phyloP scores from a whole-genome alignment of 2,113 vertebrate genomes.

The Tiliqua scincoides region DNA sequence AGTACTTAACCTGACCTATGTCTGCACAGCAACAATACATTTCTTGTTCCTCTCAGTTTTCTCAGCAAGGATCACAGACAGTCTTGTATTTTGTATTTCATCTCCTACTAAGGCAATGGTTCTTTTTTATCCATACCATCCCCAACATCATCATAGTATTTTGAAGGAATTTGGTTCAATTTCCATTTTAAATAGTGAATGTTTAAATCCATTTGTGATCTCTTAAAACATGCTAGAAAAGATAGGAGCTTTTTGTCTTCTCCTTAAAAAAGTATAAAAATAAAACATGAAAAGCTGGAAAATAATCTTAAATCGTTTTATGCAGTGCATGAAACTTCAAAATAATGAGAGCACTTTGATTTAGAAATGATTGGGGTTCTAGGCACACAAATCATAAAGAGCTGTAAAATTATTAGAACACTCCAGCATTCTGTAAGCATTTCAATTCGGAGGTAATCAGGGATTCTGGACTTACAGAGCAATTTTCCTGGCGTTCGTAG shows the following conservation, averaged over 20 bases:
- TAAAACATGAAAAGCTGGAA: conserved; percentile 59
- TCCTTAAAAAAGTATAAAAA: conserved; percentile 45
- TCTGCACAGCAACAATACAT: conserved; percentile 63
- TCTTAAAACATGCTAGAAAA: conserved; percentile 36
- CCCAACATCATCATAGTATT: conserved; percentile 37
- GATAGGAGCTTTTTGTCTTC: neutral
- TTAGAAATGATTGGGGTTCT: conserved; percentile 71
- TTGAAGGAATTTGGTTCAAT: conserved; percentile 61
- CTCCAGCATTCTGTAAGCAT: conserved; percentile 60
- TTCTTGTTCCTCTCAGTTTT: conserved; percentile 68
- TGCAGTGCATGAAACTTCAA: conserved; percentile 64
- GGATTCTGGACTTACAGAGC: conserved; percentile 69
- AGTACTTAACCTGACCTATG: conserved; percentile 63
- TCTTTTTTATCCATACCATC: neutral
- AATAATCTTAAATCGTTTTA: conserved; percentile 67
- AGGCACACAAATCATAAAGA: conserved; percentile 65
- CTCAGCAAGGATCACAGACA: conserved; percentile 66
- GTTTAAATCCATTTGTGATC: conserved; percentile 62
- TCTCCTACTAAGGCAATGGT: conserved; percentile 41
- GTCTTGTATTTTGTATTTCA: conserved; percentile 65
- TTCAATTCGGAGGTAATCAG: conserved; percentile 74
- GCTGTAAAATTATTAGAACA: conserved; percentile 69
- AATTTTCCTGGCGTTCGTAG: conserved; percentile 76
- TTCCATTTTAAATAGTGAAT: conserved; percentile 62
- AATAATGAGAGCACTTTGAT: conserved; percentile 70